Percentiles rank a stretch among this genome's conserved stretches.
Evolutionary conservation across 2,888 invertebrate genomes (phyloP).

Genomic region (Synergus itoensis): DNA sequence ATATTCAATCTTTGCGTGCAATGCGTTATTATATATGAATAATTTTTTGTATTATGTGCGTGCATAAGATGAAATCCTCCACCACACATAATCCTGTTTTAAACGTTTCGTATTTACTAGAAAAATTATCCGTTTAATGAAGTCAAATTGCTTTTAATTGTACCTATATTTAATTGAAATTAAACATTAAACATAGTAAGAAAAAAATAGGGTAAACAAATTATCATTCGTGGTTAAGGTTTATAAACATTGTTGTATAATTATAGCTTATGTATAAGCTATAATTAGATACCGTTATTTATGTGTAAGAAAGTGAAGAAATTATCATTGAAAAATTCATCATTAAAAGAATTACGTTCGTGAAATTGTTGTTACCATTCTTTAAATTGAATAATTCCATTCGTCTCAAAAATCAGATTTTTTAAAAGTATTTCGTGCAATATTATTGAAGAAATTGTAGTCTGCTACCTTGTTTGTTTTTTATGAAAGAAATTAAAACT

Average conservation of each 20-base stretch:
- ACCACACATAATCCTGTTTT: background rate
- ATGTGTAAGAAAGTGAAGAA: background rate
- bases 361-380: background rate
- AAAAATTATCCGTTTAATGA: background rate
- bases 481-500: background rate
- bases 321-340: background rate
- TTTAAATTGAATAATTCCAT: background rate
- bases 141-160: background rate
- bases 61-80: background rate
- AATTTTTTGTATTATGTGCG: background rate
- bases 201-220: background rate
- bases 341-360: background rate
- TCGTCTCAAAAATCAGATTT: background rate
- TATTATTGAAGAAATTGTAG: background rate
- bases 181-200: background rate
- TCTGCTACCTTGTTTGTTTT: too few relatives aligned
- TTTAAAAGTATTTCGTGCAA: background rate
- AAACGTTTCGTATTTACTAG: background rate
- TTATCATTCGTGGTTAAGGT: background rate
- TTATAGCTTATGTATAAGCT: background rate
- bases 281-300: slow-evolving; percentile 5
- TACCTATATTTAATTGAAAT: background rate
- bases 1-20: slow-evolving; percentile 19
- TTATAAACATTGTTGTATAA: background rate
- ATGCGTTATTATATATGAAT: slow-evolving; percentile 22